These are phyloP conservation scores for Stegophylla sp. DNA, from an alignment of 2,888 invertebrate genomes.

Conservation along the genomic window DNA sequence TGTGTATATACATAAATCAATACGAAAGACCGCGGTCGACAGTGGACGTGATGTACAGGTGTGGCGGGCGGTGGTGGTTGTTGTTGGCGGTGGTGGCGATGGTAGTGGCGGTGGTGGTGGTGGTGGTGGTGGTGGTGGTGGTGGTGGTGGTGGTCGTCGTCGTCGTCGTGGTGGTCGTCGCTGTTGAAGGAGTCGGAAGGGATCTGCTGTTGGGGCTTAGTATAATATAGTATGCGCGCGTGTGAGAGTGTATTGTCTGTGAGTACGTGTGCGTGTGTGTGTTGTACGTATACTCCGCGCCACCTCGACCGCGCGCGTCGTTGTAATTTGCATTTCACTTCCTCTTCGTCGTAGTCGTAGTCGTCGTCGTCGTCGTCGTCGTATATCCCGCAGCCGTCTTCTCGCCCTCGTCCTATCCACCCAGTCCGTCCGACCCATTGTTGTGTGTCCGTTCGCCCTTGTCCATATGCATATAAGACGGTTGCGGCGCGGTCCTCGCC, in stretches of 20 bases:
- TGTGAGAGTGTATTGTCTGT: background rate
- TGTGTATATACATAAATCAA: background rate
- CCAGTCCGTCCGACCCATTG: slow-evolving; percentile 39
- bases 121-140: background rate
- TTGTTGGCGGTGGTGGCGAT: slow-evolving; percentile 7
- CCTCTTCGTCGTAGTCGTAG: slow-evolving; percentile 52
- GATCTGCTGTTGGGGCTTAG: slow-evolving; percentile 52
- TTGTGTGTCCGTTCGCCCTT: slow-evolving; percentile 56
- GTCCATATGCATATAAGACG: slow-evolving; percentile 59
- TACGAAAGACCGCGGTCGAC: too few relatives aligned
- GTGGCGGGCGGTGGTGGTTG: background rate
- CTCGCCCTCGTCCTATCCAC: background rate
- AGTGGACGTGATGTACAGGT: background rate
- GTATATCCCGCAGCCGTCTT: too few relatives aligned
- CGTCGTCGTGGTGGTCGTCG: slow-evolving; percentile 23
- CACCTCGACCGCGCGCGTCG: slow-evolving; percentile 60
- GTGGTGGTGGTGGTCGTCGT: background rate
- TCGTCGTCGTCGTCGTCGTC: too few relatives aligned
- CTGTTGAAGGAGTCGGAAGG: slow-evolving; percentile 56
- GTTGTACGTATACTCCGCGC: slow-evolving; percentile 16
- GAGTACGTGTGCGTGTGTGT: slow-evolving; percentile 22
- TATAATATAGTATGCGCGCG: slow-evolving; percentile 3
- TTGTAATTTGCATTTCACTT: slow-evolving; percentile 61
- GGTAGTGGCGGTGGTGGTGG: slow-evolving; percentile 32
- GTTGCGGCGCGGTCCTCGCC: slow-evolving; percentile 40